Conservation (phyloP, 2,888 invertebrate genomes). For the Tetropium fuscum region DNA sequence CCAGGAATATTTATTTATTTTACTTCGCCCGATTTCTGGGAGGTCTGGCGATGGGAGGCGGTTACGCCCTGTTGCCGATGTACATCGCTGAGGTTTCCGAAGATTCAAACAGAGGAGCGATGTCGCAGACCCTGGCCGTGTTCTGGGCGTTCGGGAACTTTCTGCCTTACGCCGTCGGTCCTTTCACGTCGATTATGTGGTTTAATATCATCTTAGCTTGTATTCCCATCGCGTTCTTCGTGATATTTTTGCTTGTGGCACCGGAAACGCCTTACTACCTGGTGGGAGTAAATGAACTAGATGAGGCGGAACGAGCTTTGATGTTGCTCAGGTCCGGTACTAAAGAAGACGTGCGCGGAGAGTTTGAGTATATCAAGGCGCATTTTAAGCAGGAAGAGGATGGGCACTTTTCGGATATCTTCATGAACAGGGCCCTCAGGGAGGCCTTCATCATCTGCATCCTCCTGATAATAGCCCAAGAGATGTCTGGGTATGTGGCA, state of each 20-base stretch:
- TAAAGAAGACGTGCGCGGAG: slow-evolving; percentile 62
- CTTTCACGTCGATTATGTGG: slow-evolving; percentile 73
- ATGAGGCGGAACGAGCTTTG: slow-evolving; percentile 70
- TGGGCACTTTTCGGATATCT: slow-evolving; percentile 69
- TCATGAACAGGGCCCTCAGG: slow-evolving; percentile 75
- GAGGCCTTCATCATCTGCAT: slow-evolving; percentile 80
- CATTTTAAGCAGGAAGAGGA: slow-evolving; percentile 65
- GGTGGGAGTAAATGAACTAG: slow-evolving; percentile 69
- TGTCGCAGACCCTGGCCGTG: slow-evolving; percentile 75
- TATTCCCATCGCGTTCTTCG: slow-evolving; percentile 68
- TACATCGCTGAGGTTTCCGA: slow-evolving; percentile 88
- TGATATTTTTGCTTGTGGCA: slow-evolving; percentile 73
- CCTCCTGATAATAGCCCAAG: slow-evolving; percentile 82
- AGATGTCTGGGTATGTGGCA: slow-evolving; percentile 72
- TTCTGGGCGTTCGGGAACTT: slow-evolving; percentile 79
- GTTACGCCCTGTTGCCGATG: slow-evolving; percentile 82
- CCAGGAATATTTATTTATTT: slow-evolving; percentile 43
- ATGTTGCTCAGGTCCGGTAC: slow-evolving; percentile 72
- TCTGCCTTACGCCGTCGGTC: slow-evolving; percentile 78
- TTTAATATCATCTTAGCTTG: slow-evolving; percentile 68
- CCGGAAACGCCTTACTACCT: slow-evolving; percentile 85
- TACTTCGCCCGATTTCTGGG: slow-evolving; percentile 65
- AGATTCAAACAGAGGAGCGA: slow-evolving; percentile 80
- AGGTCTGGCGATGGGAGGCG: slow-evolving; percentile 77
- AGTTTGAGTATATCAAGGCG: slow-evolving; percentile 66